Conservation (phyloP, 92 coral and sea anemone genomes). For the Epizoanthus stellaris region DNA sequence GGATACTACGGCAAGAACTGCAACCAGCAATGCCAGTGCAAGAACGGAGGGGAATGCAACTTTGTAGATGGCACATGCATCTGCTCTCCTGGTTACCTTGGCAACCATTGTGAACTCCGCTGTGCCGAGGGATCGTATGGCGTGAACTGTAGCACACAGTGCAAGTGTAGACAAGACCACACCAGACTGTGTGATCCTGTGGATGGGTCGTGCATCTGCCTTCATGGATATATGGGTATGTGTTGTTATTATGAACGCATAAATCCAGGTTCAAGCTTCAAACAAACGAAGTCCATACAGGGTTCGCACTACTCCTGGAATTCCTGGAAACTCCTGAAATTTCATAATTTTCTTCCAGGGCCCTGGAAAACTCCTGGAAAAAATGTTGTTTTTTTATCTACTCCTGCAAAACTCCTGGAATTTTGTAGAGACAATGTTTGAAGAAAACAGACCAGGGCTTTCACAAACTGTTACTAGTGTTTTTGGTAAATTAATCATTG, state of each 20-base stretch:
- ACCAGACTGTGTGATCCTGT: slow-evolving; percentile 60
- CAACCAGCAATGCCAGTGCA: slow-evolving; percentile 65
- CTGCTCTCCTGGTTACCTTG: slow-evolving; percentile 91
- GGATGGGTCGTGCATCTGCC: slow-evolving; percentile 83
- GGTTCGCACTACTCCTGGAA: too few species aligned
- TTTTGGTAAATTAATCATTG: too few species aligned
- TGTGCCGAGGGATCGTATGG: slow-evolving; percentile 84
- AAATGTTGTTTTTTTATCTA: too few species aligned
- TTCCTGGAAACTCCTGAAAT: too few species aligned
- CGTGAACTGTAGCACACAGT: slow-evolving; percentile 76
- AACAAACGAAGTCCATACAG: too few species aligned
- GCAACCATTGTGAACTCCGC: slow-evolving; percentile 71
- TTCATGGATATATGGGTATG: slow-evolving; percentile 52
- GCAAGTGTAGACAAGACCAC: slow-evolving; percentile 67
- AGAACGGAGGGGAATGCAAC: slow-evolving; percentile 78
- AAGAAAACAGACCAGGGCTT: too few species aligned
- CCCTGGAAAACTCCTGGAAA: too few species aligned
- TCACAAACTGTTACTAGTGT: too few species aligned
- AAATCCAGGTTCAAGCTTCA: too few species aligned
- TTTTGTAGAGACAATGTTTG: too few species aligned
- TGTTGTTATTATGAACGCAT: not conserved
- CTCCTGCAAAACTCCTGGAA: too few species aligned
- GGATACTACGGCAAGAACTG: slow-evolving; percentile 86
- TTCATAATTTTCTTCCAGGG: too few species aligned
- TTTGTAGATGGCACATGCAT: slow-evolving; percentile 74